Evolutionary conservation across 1,140 invertebrate species (phyloP), one percentile per base, ranked within the genome.

Genomic region (Cherax quadricarinatus): DNA sequence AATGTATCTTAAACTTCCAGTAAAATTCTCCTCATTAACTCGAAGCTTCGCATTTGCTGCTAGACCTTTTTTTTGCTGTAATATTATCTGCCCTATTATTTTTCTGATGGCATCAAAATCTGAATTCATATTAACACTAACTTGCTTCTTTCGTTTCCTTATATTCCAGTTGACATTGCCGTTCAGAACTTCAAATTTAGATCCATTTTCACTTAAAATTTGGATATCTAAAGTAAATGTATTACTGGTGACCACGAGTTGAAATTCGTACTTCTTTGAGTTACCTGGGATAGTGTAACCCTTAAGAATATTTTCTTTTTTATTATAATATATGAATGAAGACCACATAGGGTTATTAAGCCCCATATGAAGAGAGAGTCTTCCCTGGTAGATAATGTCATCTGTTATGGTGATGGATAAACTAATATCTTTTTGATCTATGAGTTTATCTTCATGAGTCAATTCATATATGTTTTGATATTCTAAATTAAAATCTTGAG

Each of bases 121-220:
- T 48, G 90, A 91, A 57, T n/a, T 91, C 10, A 91, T 49, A 75
- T 86, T 86, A 16, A 91, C 16, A n/a, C 12, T 82, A 53, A 91
- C 81, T 41, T 80, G 60, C 57, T 82, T 85, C 41, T 79, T 86
- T 10, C 60, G 53, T 30, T 48, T 79, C 9, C 73, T 73, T 1
- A 91, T 41, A 70, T 80, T 82, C 90, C 90, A 91, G 78, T 49
- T 87, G 0, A 91, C 30, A 5, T 66, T 73, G 5, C 90, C 90
- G 10, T 80, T 6, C 21, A 86, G 60, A 49, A 86, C 57, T 70
- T 66, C 62, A 62, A 86, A 91, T 62, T 78, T 21, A 30, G 75
- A 49, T 73, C 73, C 84, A n/a, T 82, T 75, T n/a, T 70, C 78
- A 73, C 21, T 49, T 2, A 70, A 48, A 18, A 85, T 79, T 24